Evolutionary conservation across 1,140 invertebrate species (phyloP).

Genomic region (Drosophila ambigua): DNA sequence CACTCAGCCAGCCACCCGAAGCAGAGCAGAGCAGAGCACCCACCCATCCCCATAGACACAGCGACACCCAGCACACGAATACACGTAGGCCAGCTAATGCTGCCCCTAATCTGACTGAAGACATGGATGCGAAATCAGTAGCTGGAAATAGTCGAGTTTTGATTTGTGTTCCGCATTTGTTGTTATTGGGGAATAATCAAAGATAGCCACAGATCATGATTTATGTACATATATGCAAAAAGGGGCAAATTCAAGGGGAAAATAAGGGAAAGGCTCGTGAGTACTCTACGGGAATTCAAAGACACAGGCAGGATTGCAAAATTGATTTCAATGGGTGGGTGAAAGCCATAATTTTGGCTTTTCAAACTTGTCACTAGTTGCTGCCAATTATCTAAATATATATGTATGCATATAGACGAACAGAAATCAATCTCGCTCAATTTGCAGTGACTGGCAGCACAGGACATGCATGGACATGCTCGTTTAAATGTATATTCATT

Average conservation of each 20-base stretch:
- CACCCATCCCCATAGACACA: constrained; percentile 17
- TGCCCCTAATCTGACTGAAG: constrained; percentile 29
- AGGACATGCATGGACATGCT: too few species aligned
- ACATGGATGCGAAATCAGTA: constrained; percentile 32
- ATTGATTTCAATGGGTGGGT: too few species aligned
- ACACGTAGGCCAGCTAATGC: constrained; percentile 11
- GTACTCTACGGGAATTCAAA: too few species aligned
- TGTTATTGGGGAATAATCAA: constrained; percentile 19
- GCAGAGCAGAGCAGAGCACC: neutral
- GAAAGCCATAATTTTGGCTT: too few species aligned
- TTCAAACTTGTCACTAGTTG: too few species aligned
- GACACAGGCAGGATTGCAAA: too few species aligned
- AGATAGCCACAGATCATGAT: constrained; percentile 22
- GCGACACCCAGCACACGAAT: constrained; percentile 9
- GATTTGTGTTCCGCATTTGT: constrained; percentile 38
- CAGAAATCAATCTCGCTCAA: too few species aligned
- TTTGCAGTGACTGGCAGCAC: too few species aligned
- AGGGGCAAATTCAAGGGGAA: constrained; percentile 1
- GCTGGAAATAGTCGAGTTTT: constrained; percentile 27
- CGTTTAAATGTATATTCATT: too few species aligned
- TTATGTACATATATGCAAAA: constrained; percentile 1
- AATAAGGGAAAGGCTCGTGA: too few species aligned
- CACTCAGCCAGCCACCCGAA: neutral
- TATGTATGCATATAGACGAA: too few species aligned
- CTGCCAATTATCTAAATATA: too few species aligned